Conservation (phyloP, 1,140 invertebrate genomes). For the Drosophila pectinifera region DNA sequence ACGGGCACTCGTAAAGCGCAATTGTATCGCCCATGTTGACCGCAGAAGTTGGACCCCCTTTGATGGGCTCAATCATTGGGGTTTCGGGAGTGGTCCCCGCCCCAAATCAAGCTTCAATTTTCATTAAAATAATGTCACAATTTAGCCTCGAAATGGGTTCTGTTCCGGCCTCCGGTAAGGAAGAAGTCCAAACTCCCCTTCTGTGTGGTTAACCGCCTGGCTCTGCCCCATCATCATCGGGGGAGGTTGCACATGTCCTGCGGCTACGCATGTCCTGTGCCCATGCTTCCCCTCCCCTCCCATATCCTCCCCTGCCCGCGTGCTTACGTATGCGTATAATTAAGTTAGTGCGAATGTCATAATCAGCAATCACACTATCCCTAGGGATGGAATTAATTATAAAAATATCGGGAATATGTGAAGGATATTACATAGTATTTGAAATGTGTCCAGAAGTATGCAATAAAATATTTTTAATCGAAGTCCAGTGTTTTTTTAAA, state of each 20-base stretch:
- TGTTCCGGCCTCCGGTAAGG: constrained; percentile 19
- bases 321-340: constrained; percentile 72
- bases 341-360: constrained; percentile 67
- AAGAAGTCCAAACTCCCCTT: not conserved
- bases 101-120: constrained; percentile 64
- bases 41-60: constrained; percentile 33
- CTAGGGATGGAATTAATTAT: not conserved
- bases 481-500: not conserved
- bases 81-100: constrained; percentile 4
- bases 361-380: constrained; percentile 31
- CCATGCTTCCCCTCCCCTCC: not conserved
- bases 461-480: not conserved
- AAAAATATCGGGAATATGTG: not conserved
- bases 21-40: constrained; percentile 49
- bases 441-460: not conserved
- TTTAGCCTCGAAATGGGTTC: constrained; percentile 51
- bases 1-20: constrained; percentile 28
- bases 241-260: constrained; percentile 59
- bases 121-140: constrained; percentile 75
- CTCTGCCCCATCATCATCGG: constrained; percentile 53
- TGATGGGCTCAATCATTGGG: constrained; percentile 45
- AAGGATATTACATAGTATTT: not conserved
- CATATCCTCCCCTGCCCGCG: not conserved
- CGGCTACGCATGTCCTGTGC: constrained; percentile 38
- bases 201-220: constrained; percentile 65